These are phyloP conservation scores for Malthinus flaveolus DNA, from an alignment of 2,888 invertebrate species.

Conservation along the genomic window DNA sequence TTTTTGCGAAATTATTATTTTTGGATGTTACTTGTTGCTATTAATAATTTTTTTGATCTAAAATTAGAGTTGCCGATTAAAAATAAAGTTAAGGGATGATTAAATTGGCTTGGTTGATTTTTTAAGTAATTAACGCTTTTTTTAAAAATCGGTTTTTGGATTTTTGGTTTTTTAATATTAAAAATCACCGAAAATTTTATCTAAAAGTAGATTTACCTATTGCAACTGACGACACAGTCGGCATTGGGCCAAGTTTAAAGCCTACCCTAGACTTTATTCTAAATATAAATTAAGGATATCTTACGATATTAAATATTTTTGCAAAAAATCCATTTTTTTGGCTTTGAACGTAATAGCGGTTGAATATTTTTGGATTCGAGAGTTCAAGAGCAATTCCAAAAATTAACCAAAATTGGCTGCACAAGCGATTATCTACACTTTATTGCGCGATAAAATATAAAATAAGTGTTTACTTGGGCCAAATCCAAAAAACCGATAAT, in stretches of 20 bases:
- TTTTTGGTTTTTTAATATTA: constrained; percentile 31
- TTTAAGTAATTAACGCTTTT: constrained; percentile 9
- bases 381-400: background rate
- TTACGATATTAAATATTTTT: background rate
- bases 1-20: constrained; percentile 41
- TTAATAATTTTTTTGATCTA: constrained; percentile 38
- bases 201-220: constrained; percentile 50
- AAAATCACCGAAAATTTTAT: constrained; percentile 40
- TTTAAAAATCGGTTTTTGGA: too few species aligned
- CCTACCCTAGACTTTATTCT: constrained; percentile 51
- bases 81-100: background rate
- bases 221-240: constrained; percentile 50
- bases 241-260: constrained; percentile 48
- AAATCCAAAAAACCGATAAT: constrained; percentile 34
- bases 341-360: constrained; percentile 5
- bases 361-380: background rate
- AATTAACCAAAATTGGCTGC: constrained; percentile 35
- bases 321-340: background rate
- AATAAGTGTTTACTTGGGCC: constrained; percentile 43
- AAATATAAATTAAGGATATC: constrained; percentile 44
- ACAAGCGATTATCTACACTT: constrained; percentile 25
- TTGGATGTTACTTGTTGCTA: constrained; percentile 47
- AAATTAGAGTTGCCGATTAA: constrained; percentile 25
- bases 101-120: background rate
- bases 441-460: constrained; percentile 37